Percentiles rank a stretch among this genome's conserved stretches.
Conservation (phyloP, 2,888 invertebrate species). For the Lithophane leautieri region DNA sequence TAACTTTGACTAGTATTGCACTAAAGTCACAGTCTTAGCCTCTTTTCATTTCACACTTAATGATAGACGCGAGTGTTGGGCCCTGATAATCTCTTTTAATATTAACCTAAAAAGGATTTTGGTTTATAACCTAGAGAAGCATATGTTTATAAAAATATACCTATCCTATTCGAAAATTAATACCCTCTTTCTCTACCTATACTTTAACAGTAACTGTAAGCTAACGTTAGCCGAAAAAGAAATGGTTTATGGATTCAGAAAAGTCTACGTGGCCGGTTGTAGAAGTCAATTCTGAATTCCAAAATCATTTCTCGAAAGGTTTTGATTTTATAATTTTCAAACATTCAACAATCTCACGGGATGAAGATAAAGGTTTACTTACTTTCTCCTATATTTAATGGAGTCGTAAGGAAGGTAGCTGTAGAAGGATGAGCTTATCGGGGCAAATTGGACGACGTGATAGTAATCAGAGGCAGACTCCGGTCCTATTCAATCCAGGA, state of each 20-base stretch:
- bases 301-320: slow-evolving; percentile 66
- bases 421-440: slow-evolving; percentile 93
- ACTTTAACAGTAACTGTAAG: slow-evolving; percentile 59
- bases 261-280: slow-evolving; percentile 87
- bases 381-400: slow-evolving; percentile 86
- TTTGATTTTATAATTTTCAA: slow-evolving; percentile 67
- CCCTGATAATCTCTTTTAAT: slow-evolving; percentile 70
- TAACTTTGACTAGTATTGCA: slow-evolving; percentile 63
- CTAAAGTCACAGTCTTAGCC: slow-evolving; percentile 68
- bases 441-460: slow-evolving; percentile 92
- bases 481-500: slow-evolving; percentile 96
- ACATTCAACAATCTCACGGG: slow-evolving; percentile 76
- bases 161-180: slow-evolving; percentile 77
- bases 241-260: slow-evolving; percentile 72
- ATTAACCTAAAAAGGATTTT: slow-evolving; percentile 60
- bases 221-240: slow-evolving; percentile 56
- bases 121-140: slow-evolving; percentile 71
- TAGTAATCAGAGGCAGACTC: slow-evolving; percentile 94
- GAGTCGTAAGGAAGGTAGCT: slow-evolving; percentile 92
- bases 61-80: slow-evolving; percentile 83
- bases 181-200: slow-evolving; percentile 66
- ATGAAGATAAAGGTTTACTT: slow-evolving; percentile 74
- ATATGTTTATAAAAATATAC: slow-evolving; percentile 82
- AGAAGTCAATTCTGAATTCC: slow-evolving; percentile 71
- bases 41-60: slow-evolving; percentile 69